phyloP scores from a whole-genome alignment of 2,797 vertebrate species.

The Micromesistius poutassou region DNA sequence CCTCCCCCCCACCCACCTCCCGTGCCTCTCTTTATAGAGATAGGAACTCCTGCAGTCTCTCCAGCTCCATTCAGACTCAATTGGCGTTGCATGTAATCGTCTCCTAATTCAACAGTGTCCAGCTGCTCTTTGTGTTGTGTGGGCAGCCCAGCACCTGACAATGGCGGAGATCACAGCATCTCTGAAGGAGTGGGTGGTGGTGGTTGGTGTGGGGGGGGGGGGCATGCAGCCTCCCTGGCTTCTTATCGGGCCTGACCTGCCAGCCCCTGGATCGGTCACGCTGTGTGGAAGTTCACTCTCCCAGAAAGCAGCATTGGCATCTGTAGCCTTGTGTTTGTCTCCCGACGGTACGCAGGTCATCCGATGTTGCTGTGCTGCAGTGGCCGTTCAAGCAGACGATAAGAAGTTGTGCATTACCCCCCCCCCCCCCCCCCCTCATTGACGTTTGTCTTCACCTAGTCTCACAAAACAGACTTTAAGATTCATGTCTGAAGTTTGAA shows the following conservation, averaged over 20 bases:
- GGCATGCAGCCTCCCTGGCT: conserved; percentile 55
- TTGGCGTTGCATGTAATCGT: conserved; percentile 76
- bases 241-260: conserved; percentile 36
- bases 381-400: not conserved
- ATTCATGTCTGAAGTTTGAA: not conserved
- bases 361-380: not conserved
- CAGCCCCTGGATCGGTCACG: conserved; percentile 30
- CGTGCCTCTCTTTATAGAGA: conserved; percentile 34
- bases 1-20: not conserved
- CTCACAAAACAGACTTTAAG: not conserved
- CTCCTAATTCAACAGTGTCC: conserved; percentile 70
- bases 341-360: conserved; percentile 19
- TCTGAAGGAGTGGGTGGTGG: conserved; percentile 51
- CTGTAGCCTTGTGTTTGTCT: conserved; percentile 34
- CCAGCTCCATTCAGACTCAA: conserved; percentile 65
- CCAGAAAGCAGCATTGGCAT: conserved; percentile 59
- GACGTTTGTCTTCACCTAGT: not conserved
- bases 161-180: conserved; percentile 67
- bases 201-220: conserved; percentile 12
- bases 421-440: not conserved
- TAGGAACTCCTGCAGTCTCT: conserved; percentile 52
- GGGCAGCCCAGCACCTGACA: conserved; percentile 50
- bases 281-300: conserved; percentile 60
- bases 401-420: not conserved
- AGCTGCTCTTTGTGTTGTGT: conserved; percentile 73